Conservation (phyloP, 2,113 vertebrate species). For the Sialia sialis region DNA sequence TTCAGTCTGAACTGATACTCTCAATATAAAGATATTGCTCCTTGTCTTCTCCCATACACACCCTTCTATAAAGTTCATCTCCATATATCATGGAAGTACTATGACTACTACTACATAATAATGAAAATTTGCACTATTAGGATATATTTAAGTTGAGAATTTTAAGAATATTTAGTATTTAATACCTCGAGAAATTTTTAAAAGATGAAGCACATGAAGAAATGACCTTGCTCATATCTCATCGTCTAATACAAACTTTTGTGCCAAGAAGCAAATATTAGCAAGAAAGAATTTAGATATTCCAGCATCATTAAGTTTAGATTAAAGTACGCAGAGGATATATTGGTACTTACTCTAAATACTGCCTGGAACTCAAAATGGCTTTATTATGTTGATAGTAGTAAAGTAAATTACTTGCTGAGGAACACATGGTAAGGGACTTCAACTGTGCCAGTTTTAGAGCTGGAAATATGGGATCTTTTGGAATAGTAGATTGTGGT, state of each 20-base stretch:
- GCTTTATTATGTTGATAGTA: neutral
- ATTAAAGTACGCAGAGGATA: neutral
- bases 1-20: neutral
- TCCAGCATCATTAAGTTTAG: neutral
- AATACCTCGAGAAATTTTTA: neutral
- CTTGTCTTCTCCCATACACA: neutral
- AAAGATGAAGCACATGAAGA: neutral
- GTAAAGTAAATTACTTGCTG: neutral
- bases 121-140: rapidly evolving
- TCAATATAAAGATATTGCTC: neutral
- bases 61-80: neutral
- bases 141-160: neutral
- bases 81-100: neutral
- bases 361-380: neutral
- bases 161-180: neutral
- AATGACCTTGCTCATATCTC: neutral
- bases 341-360: neutral
- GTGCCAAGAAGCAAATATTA: neutral
- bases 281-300: neutral
- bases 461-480: neutral
- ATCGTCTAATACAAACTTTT: neutral
- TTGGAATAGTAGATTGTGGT: neutral
- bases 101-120: neutral
- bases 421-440: neutral
- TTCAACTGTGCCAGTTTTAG: neutral